Conservation (phyloP, 2,888 invertebrate species). For the Erebia palarica region DNA sequence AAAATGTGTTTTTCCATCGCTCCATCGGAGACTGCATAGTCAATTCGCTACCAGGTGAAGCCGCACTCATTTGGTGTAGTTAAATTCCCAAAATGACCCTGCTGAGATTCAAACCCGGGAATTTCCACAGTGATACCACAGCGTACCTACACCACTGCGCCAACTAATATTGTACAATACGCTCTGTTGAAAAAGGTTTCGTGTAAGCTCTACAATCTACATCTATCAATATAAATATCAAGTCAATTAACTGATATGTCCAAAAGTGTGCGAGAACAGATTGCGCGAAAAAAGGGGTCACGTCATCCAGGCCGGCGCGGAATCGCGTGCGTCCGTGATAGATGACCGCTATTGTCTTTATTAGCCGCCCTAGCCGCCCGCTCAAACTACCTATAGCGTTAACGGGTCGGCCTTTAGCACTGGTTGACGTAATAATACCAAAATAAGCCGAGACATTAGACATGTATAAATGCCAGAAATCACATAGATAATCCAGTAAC, state of each 20-base stretch:
- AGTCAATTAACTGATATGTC: constrained; percentile 9
- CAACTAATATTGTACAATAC: neutral
- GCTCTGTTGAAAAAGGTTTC: neutral
- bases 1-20: too few relatives aligned
- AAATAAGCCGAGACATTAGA: neutral
- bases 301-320: constrained; percentile 27
- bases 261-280: constrained; percentile 17
- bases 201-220: neutral
- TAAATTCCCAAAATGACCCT: too few relatives aligned
- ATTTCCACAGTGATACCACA: too few relatives aligned
- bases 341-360: constrained; percentile 75
- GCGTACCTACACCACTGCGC: too few relatives aligned
- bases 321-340: constrained; percentile 57
- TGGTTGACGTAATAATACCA: constrained; percentile 18
- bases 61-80: too few relatives aligned
- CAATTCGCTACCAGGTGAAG: too few relatives aligned
- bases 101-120: too few relatives aligned
- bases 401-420: constrained; percentile 22
- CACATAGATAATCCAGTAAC: neutral
- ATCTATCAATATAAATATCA: constrained; percentile 2
- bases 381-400: constrained; percentile 11
- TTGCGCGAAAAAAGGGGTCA: constrained; percentile 36
- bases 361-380: constrained; percentile 47
- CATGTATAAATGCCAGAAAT: neutral
- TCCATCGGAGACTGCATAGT: too few relatives aligned